These are phyloP conservation scores for Halesus radiatus DNA, from an alignment of 1,140 invertebrate species.

Conservation along the genomic window DNA sequence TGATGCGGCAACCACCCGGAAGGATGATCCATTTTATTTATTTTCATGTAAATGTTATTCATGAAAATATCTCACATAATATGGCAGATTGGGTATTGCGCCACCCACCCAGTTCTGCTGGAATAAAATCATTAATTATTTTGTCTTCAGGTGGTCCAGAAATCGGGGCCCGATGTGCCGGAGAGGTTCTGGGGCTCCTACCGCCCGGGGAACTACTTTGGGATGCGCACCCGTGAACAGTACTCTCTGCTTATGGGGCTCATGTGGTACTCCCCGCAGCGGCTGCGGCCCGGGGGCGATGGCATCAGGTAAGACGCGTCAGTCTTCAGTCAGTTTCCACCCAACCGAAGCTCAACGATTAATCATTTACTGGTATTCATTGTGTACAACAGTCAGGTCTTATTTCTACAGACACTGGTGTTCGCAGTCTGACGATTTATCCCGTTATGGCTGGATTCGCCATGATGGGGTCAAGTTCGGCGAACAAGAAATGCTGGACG, in stretches of 20 bases:
- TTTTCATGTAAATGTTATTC: no score
- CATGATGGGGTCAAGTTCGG: conserved; percentile 96
- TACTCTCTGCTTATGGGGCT: conserved; percentile 91
- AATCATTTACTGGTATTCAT: no score
- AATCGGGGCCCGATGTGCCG: conserved; percentile 79
- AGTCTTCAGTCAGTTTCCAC: no score
- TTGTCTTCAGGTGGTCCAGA: conserved; percentile 74
- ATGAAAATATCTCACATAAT: no score
- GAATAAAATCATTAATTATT: no score
- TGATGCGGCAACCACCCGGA: no score
- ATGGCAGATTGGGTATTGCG: no score
- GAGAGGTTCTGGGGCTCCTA: conserved; percentile 95
- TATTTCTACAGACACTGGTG: conserved; percentile 94
- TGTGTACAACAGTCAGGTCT: no score
- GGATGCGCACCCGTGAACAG: conserved; percentile 90
- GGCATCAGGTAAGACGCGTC: conserved; percentile 74
- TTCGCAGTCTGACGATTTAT: conserved; percentile 88
- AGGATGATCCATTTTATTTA: no score
- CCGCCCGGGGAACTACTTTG: conserved; percentile 89
- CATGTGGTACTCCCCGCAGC: conserved; percentile 95
- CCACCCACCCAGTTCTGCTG: no score
- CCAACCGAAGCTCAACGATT: no score
- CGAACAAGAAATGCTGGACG: conserved; percentile 90
- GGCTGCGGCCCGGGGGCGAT: conserved; percentile 75
- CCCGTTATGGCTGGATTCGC: conserved; percentile 87